Evolutionary conservation across 2,888 invertebrate genomes (phyloP).

Genomic region (Hecatera dysodea): DNA sequence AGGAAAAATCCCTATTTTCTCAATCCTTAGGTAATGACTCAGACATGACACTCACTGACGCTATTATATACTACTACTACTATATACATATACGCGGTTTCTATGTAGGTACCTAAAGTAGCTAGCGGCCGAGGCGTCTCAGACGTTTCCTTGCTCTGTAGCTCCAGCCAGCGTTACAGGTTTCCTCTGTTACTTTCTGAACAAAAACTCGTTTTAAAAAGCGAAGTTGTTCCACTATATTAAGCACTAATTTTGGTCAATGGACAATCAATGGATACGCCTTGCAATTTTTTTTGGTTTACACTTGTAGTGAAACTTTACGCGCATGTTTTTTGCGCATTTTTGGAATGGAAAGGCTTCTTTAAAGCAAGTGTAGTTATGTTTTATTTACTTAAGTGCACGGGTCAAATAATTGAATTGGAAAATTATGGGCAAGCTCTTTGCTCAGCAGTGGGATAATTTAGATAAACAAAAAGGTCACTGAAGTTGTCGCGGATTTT

Average conservation of each 20-base stretch:
- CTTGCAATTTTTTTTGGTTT: conserved; percentile 35
- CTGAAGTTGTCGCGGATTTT: too few species aligned
- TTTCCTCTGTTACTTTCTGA: conserved; percentile 46
- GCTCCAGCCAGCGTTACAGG: conserved; percentile 8
- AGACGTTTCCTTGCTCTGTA: neutral
- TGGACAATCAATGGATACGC: conserved; percentile 27
- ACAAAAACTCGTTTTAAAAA: conserved; percentile 53
- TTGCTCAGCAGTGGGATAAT: too few species aligned
- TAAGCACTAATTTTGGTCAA: conserved; percentile 23
- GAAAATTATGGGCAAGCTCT: too few species aligned
- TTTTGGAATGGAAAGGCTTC: neutral
- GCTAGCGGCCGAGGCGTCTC: neutral
- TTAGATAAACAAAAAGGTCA: too few species aligned
- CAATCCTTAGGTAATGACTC: too few species aligned
- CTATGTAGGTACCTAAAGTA: too few species aligned
- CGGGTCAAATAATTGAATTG: too few species aligned
- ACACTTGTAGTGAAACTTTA: conserved; percentile 28
- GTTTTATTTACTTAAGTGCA: neutral
- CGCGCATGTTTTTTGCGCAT: conserved; percentile 2
- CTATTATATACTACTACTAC: too few species aligned
- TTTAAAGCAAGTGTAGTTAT: neutral
- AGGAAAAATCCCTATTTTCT: too few species aligned
- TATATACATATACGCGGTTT: too few species aligned
- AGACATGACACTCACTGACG: too few species aligned
- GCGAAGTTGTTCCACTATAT: conserved; percentile 11